A percentile compares a stretch with the other conserved stretches of the same genome.
Conservation (phyloP, 2,113 vertebrate species). For the Lepisosteus osseus region DNA sequence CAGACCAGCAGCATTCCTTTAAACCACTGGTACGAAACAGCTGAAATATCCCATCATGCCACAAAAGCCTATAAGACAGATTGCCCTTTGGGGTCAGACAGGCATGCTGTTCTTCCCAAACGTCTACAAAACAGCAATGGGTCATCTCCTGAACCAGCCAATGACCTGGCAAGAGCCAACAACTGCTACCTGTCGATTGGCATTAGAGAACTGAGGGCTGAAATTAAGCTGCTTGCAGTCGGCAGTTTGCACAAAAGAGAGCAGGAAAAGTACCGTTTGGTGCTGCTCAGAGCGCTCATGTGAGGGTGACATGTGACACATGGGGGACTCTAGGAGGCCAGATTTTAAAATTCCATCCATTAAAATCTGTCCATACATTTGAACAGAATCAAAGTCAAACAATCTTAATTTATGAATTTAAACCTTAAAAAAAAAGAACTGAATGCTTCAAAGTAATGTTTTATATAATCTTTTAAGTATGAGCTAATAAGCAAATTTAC, state of each 20-base stretch:
- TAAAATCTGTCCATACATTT: no score
- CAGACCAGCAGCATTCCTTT: slow-evolving; percentile 62
- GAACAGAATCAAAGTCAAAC: no score
- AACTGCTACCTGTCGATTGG: slow-evolving; percentile 52
- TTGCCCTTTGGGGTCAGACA: slow-evolving; percentile 36
- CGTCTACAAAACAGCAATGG: slow-evolving; percentile 24
- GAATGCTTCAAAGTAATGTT: no score
- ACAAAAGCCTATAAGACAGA: slow-evolving; percentile 23
- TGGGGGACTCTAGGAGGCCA: no score
- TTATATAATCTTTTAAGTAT: no score
- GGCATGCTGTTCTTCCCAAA: slow-evolving; percentile 8
- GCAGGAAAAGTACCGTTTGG: not conserved
- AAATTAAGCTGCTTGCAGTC: slow-evolving; percentile 37
- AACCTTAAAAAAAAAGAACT: no score
- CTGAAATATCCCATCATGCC: slow-evolving; percentile 36
- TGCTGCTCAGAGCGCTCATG: no score
- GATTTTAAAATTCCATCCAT: no score
- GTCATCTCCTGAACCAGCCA: slow-evolving; percentile 43
- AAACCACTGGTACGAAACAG: slow-evolving; percentile 58
- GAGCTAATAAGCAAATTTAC: no score
- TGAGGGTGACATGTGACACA: no score
- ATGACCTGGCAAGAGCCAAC: slow-evolving; percentile 46
- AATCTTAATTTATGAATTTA: no score
- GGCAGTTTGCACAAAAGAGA: not conserved
- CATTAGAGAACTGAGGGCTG: slow-evolving; percentile 37